Evolutionary conservation across 2,888 invertebrate genomes (phyloP), one percentile per base, ranked within the genome.

Genomic region (Sphaerophoria rueppellii): DNA sequence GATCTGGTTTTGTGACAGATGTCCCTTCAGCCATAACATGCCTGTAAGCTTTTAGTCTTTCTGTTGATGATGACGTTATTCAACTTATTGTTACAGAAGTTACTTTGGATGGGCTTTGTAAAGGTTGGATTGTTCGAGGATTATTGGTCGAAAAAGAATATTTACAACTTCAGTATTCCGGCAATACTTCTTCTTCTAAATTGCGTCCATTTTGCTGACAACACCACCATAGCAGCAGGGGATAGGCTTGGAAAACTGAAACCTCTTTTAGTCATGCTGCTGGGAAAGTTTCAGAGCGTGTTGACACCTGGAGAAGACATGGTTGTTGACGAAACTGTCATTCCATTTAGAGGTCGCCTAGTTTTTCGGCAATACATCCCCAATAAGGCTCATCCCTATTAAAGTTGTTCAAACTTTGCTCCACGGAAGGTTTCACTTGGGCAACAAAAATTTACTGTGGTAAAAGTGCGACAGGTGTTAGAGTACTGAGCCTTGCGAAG

Each of bases 91-190:
- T 24, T 24, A 24, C 37, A n/a, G n/a, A n/a, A n/a, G n/a, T 63
- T 82, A 48, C 69, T 87, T 46, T 83, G 81, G 80, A 87, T 87
- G 87, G 81, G 83, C 57, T 57, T 83, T 54, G 83, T 81, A 11
- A 76, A 80, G 71, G 76, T 80, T 74, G 76, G 72, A 71, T 79
- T 73, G 57, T 54, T 80, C 37, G 65, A 81, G 58, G 73, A 60
- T 11, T 78, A 78, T 58, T 86, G 71, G 81, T 77, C 72, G 50
- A 73, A 77, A 61, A 74, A 76, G 52, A 65, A 24, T 24, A 24
- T 82, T 32, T 82, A 75, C 50, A 76, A 71, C 37, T 79, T 76
- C 77, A 61, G 55, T 14, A 46, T 77, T 72, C 58, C 69, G 5
- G 73, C 52, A 32, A 80, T n/a, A n/a, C n/a, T n/a, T n/a, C 57